Conservation (phyloP, 1,140 invertebrate species). For the Trichonephila clavipes region DNA sequence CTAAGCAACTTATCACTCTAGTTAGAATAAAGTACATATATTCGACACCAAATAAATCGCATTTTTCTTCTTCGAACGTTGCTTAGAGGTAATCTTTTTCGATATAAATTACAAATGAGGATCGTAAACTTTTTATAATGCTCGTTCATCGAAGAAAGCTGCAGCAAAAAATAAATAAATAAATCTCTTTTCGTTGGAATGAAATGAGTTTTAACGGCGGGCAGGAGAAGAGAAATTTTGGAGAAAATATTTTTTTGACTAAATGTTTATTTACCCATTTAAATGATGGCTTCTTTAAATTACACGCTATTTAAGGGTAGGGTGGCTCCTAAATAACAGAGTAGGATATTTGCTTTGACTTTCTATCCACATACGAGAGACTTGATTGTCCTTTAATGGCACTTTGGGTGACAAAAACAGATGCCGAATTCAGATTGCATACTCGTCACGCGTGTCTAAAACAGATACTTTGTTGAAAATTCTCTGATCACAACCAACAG, state of each 20-base stretch:
- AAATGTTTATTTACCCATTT: constrained; percentile 74
- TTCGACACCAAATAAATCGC: constrained; percentile 24
- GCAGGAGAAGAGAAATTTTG: neutral
- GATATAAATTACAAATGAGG: constrained; percentile 51
- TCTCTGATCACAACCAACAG: neutral
- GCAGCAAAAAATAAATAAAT: neutral
- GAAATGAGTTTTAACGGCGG: constrained; percentile 40
- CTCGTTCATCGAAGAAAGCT: constrained; percentile 13
- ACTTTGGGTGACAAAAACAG: constrained; percentile 73
- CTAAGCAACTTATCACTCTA: neutral
- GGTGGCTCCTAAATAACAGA: constrained; percentile 30
- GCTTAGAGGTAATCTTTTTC: constrained; percentile 36
- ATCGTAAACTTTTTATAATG: constrained; percentile 41
- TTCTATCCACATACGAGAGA: constrained; percentile 25
- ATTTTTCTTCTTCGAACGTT: neutral
- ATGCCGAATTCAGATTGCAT: constrained; percentile 70
- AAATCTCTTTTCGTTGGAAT: neutral
- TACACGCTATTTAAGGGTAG: constrained; percentile 64
- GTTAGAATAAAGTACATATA: constrained; percentile 7
- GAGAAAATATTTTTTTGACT: constrained; percentile 42
- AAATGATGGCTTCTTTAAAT: constrained; percentile 73
- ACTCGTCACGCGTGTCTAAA: constrained; percentile 38
- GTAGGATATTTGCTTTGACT: constrained; percentile 60
- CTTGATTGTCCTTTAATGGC: constrained; percentile 74
- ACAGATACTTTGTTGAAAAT: constrained; percentile 56